Percentiles rank a stretch among this genome's conserved stretches.
These are phyloP conservation scores for Lathamus discolor DNA, from an alignment of 2,113 vertebrate genomes.

Conservation along the genomic window DNA sequence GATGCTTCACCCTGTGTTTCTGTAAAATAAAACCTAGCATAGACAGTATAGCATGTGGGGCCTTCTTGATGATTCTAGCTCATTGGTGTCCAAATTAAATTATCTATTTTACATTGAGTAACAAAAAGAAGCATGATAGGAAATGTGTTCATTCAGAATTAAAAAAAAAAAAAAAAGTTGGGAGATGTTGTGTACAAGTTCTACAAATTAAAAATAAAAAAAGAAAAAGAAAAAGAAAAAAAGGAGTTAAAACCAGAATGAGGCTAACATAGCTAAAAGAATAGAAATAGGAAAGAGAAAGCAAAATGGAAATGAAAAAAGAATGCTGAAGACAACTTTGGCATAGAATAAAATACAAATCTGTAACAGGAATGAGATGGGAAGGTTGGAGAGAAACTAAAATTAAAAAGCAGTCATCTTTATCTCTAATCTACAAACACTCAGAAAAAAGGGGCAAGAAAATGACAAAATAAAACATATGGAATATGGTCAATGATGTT, in stretches of 20 bases:
- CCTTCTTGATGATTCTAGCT: background rate
- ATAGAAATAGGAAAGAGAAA: background rate
- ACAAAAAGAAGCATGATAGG: background rate
- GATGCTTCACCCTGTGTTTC: background rate
- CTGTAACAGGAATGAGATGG: background rate
- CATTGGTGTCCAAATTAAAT: background rate
- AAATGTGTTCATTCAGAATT: background rate
- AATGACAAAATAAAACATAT: background rate
- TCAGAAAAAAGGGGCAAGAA: background rate
- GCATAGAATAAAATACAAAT: background rate
- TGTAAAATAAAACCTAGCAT: background rate
- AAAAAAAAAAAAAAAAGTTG: fast-evolving
- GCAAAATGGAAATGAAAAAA: background rate
- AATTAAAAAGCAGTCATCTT: background rate
- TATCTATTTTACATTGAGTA: background rate
- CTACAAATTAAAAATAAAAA: background rate
- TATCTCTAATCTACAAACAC: background rate
- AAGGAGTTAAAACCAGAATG: background rate
- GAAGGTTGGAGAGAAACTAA: background rate
- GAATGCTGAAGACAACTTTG: background rate
- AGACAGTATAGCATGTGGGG: background rate
- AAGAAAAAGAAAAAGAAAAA: background rate
- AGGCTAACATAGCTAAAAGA: background rate
- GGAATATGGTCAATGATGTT: background rate
- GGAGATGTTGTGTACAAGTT: fast-evolving